Evolutionary conservation across 92 coral and sea anemone genomes (phyloP).

Genomic region (Porites evermanni): DNA sequence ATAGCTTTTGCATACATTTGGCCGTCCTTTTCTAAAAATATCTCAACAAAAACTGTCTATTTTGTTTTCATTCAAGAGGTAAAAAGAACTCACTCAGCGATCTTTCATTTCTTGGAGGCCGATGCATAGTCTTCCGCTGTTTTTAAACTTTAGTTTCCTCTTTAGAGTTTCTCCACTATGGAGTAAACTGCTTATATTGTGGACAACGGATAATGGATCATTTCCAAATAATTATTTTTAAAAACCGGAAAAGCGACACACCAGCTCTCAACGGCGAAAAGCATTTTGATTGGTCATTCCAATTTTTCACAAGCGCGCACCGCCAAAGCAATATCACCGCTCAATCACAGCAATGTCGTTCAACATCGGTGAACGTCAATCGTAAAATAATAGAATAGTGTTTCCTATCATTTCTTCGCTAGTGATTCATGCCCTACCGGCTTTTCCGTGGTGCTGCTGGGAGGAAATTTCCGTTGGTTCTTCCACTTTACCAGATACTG

Average conservation of each 20-base stretch:
- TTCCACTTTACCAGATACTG: not conserved
- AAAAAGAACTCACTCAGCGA: too few relatives aligned
- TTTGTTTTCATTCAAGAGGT: too few relatives aligned
- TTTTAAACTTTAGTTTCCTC: not conserved
- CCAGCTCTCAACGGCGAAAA: not conserved
- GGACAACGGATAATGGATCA: constrained; percentile 24
- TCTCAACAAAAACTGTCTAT: too few relatives aligned
- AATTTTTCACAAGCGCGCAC: constrained; percentile 14
- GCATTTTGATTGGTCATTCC: constrained; percentile 2
- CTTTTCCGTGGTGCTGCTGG: not conserved
- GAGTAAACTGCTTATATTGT: constrained; percentile 15
- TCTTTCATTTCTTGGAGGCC: not conserved
- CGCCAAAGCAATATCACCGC: constrained; percentile 33
- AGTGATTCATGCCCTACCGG: not conserved
- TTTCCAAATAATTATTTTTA: constrained; percentile 41
- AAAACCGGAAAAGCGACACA: constrained; percentile 35
- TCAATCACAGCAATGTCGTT: not conserved
- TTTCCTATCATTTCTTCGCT: not conserved
- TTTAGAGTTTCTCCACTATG: not conserved
- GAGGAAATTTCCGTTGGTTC: not conserved
- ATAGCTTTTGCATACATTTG: too few relatives aligned
- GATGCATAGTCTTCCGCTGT: not conserved
- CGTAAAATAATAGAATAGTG: not conserved
- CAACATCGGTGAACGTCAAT: too few relatives aligned
- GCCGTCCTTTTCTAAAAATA: too few relatives aligned